Conservation (phyloP, 2,113 vertebrate species). For the Boleophthalmus pectinirostris region DNA sequence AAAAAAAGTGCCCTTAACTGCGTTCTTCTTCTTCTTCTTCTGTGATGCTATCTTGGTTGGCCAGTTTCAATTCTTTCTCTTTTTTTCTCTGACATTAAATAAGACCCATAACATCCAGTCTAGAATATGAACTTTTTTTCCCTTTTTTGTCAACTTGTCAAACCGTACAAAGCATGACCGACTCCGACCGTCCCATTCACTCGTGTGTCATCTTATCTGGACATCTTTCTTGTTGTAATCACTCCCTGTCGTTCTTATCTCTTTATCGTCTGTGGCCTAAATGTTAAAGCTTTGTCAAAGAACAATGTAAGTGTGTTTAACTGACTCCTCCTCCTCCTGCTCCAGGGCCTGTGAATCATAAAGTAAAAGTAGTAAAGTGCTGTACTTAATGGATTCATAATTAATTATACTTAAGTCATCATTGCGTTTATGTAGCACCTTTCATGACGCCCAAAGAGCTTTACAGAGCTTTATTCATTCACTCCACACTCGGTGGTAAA, state of each 20-base stretch:
- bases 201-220: neutral
- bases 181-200: neutral
- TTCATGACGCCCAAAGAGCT: too few relatives aligned
- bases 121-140: neutral
- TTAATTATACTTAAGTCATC: too few relatives aligned
- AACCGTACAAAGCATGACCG: neutral
- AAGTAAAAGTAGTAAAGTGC: too few relatives aligned
- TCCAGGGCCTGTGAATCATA: too few relatives aligned
- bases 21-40: neutral
- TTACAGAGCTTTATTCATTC: too few relatives aligned
- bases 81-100: neutral
- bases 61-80: neutral
- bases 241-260: neutral
- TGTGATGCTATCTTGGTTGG: neutral
- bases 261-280: constrained; percentile 1
- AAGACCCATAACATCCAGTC: neutral
- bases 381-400: too few relatives aligned
- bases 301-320: neutral
- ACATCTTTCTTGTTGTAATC: neutral
- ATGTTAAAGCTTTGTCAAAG: constrained; percentile 1
- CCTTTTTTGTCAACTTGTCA: neutral
- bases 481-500: too few relatives aligned
- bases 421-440: too few relatives aligned
- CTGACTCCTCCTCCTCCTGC: neutral
- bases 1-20: too few relatives aligned